Percentiles rank a stretch among this genome's conserved stretches.
Evolutionary conservation across 2,888 invertebrate genomes (phyloP).

Genomic region (Scaptomyza parva): DNA sequence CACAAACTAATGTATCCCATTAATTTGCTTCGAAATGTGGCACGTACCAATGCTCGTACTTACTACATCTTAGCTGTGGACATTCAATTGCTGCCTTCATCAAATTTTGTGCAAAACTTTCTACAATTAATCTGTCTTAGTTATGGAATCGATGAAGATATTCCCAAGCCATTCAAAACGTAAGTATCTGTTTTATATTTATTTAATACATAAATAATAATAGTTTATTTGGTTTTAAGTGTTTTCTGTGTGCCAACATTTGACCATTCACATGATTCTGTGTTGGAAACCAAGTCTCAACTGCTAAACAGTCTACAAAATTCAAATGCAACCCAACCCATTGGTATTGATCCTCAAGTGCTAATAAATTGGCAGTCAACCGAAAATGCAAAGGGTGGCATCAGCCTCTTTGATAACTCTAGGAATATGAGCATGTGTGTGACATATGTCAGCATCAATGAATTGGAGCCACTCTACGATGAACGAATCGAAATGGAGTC

Average conservation of each 20-base stretch:
- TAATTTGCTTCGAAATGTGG: slow-evolving; percentile 93
- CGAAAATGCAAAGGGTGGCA: slow-evolving; percentile 85
- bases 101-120: slow-evolving; percentile 90
- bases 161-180: slow-evolving; percentile 16
- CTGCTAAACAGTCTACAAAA: neutral
- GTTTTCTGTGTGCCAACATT: slow-evolving; percentile 48
- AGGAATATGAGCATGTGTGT: slow-evolving; percentile 37
- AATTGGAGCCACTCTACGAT: slow-evolving; percentile 92
- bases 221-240: slow-evolving; percentile 5
- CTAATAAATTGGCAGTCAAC: slow-evolving; percentile 89
- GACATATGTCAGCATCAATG: slow-evolving; percentile 93
- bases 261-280: neutral
- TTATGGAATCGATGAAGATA: neutral
- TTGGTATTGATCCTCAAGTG: slow-evolving; percentile 7
- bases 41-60: slow-evolving; percentile 90
- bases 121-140: slow-evolving; percentile 88
- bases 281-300: slow-evolving; percentile 23
- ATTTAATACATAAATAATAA: neutral
- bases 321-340: slow-evolving; percentile 12
- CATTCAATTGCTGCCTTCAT: slow-evolving; percentile 93
- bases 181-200: neutral
- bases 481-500: slow-evolving; percentile 95
- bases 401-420: slow-evolving; percentile 16
- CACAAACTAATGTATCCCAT: slow-evolving; percentile 91
- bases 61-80: slow-evolving; percentile 92